Evolutionary conservation across 2,888 invertebrate genomes (phyloP).

Genomic region (Cataglyphis livida): DNA sequence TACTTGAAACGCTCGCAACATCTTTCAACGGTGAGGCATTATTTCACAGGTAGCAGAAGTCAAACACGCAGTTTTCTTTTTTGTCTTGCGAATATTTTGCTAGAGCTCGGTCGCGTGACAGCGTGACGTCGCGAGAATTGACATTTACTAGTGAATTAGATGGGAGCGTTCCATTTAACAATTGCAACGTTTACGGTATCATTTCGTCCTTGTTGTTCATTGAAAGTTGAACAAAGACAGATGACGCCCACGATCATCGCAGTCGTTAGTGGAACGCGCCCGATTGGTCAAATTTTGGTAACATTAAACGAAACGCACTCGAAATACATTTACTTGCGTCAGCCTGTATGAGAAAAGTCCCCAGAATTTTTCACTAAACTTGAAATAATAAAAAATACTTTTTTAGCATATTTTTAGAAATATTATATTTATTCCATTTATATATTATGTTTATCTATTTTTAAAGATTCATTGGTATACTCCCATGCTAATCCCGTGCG

Average conservation of each 20-base stretch:
- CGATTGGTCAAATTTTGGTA: too few relatives aligned
- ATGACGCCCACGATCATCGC: too few relatives aligned
- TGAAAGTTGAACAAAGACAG: too few relatives aligned
- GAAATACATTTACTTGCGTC: background rate
- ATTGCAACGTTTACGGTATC: too few relatives aligned
- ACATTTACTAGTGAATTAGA: conserved; percentile 14
- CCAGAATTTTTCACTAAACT: background rate
- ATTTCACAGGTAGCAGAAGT: conserved; percentile 41
- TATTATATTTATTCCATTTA: conserved; percentile 54
- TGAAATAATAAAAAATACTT: background rate
- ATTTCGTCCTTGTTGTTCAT: too few relatives aligned
- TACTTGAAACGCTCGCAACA: conserved; percentile 12
- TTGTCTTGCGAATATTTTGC: background rate
- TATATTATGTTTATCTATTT: conserved; percentile 26
- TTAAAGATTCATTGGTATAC: conserved; percentile 87
- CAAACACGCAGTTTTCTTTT: background rate
- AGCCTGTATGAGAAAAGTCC: conserved; percentile 10
- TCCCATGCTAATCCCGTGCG: conserved; percentile 91
- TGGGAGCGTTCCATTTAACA: too few relatives aligned
- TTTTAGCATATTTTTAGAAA: background rate
- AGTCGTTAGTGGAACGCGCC: too few relatives aligned
- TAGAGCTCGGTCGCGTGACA: background rate
- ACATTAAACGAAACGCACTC: too few relatives aligned
- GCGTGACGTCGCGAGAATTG: background rate
- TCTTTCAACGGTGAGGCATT: conserved; percentile 25